These are phyloP conservation scores for Xiphias gladius DNA, from an alignment of 2,113 vertebrate genomes.

Conservation along the genomic window DNA sequence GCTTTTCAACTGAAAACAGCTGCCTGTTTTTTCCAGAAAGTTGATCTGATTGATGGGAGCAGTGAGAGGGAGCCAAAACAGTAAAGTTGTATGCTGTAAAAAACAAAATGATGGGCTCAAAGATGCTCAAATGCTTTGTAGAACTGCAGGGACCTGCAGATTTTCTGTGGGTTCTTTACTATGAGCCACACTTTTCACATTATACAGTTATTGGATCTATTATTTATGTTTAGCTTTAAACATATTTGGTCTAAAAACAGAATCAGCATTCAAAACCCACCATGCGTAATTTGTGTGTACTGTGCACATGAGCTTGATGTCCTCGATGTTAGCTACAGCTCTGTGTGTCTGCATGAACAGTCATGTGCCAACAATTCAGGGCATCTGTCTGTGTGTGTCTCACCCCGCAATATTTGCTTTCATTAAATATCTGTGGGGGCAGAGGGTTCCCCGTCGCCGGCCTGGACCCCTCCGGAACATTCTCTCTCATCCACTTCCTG, in stretches of 20 bases:
- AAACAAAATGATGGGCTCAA: background rate
- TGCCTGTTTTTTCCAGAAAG: background rate
- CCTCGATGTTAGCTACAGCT: background rate
- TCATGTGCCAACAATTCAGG: background rate
- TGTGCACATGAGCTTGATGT: background rate
- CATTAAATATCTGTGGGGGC: slow-evolving; percentile 97
- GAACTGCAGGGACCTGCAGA: too few relatives aligned
- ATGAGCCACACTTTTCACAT: too few relatives aligned
- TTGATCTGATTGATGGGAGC: background rate
- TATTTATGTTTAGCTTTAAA: too few relatives aligned
- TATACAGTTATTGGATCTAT: too few relatives aligned
- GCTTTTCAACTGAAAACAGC: slow-evolving; percentile 3
- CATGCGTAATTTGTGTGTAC: background rate
- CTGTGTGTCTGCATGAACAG: background rate
- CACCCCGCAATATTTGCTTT: slow-evolving; percentile 94
- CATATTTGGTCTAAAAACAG: too few relatives aligned
- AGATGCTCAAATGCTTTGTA: background rate
- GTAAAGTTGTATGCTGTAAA: background rate
- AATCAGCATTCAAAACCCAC: background rate
- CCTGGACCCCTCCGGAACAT: slow-evolving; percentile 90
- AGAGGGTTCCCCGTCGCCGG: slow-evolving; percentile 92
- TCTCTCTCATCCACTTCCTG: slow-evolving; percentile 97
- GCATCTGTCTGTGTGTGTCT: slow-evolving; percentile 56
- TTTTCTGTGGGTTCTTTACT: too few relatives aligned
- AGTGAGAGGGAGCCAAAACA: background rate